Evolutionary conservation across 2,797 vertebrate genomes (phyloP).

Genomic region (Sebastes flavidus): DNA sequence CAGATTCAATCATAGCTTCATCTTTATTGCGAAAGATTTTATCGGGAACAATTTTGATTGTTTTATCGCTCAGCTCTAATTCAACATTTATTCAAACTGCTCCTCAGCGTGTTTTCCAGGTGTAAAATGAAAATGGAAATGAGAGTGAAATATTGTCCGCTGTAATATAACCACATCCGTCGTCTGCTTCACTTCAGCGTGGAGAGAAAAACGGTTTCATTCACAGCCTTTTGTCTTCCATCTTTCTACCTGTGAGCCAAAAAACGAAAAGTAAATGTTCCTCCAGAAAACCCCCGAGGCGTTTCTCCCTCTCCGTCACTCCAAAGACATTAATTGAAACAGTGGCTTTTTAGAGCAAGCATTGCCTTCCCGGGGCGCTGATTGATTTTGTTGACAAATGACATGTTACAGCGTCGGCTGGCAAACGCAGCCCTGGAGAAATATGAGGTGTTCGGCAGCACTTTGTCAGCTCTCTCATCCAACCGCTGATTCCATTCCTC

Average conservation of each 20-base stretch:
- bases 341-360: conserved; percentile 42
- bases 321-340: conserved; percentile 40
- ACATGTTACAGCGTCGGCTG: conserved; percentile 34
- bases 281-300: neutral
- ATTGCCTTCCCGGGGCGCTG: conserved; percentile 33
- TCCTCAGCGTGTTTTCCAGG: neutral
- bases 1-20: too few relatives aligned
- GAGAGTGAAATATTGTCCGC: neutral
- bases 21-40: too few relatives aligned
- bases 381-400: conserved; percentile 66
- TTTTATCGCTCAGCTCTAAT: neutral
- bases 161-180: neutral
- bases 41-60: too few relatives aligned
- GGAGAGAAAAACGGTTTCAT: neutral
- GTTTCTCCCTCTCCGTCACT: neutral
- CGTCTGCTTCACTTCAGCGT: neutral
- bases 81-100: neutral
- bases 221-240: neutral
- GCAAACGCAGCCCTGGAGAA: conserved; percentile 26
- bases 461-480: conserved; percentile 43
- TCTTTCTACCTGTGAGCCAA: conserved; percentile 10
- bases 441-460: conserved; percentile 38
- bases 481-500: conserved; percentile 31
- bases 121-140: neutral
- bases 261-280: neutral